These are phyloP conservation scores for Platycercus adscitus DNA, from an alignment of 2,113 vertebrate genomes.

Conservation along the genomic window DNA sequence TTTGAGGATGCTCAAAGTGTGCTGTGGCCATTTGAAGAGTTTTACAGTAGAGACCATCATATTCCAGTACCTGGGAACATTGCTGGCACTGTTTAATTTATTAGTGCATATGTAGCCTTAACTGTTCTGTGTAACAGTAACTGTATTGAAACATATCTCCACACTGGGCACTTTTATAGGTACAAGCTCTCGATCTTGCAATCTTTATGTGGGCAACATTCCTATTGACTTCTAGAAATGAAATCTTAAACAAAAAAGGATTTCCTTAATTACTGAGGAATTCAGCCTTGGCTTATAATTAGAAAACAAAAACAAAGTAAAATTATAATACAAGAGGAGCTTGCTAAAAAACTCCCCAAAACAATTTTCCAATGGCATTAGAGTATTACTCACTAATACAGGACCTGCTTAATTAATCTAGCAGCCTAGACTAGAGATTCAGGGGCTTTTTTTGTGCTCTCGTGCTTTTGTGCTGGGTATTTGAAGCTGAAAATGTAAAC, in stretches of 20 bases:
- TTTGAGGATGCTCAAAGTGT: not conserved
- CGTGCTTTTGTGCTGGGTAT: constrained; percentile 46
- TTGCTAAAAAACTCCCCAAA: constrained; percentile 21
- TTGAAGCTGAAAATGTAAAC: constrained; percentile 60
- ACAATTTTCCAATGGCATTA: not conserved
- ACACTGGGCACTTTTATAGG: not conserved
- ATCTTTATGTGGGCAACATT: not conserved
- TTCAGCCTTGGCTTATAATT: constrained; percentile 6
- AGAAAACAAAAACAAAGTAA: constrained; percentile 25
- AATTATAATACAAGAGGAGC: not conserved
- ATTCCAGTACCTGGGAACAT: not conserved
- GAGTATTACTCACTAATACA: not conserved
- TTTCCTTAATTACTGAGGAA: constrained; percentile 29
- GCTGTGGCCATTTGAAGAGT: rapidly evolving
- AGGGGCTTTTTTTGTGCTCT: constrained; percentile 29
- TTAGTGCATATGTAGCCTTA: not conserved
- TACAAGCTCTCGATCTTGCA: not conserved
- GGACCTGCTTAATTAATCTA: constrained; percentile 45
- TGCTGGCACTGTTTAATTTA: not conserved
- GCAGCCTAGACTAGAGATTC: constrained; percentile 22
- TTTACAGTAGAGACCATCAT: not conserved
- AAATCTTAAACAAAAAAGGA: not conserved
- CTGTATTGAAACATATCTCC: not conserved
- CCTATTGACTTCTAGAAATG: not conserved
- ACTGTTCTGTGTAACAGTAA: not conserved